phyloP scores from a whole-genome alignment of 2,797 vertebrate species.

The Schizothorax lantsangensis region DNA sequence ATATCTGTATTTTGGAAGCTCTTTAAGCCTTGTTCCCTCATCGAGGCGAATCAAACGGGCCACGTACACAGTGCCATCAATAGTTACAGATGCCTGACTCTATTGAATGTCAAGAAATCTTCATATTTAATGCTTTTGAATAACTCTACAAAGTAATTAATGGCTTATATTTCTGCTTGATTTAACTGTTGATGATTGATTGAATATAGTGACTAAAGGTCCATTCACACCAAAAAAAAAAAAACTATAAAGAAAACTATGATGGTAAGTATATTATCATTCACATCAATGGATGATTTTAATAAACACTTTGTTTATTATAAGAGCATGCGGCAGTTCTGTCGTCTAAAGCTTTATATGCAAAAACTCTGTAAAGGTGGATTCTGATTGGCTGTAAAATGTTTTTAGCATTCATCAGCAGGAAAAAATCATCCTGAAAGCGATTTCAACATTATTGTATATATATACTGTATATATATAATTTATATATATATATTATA shows the following conservation, averaged over 20 bases:
- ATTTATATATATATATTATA: no score
- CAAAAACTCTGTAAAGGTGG: neutral
- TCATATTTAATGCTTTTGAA: neutral
- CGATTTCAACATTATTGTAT: no score
- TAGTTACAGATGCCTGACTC: neutral
- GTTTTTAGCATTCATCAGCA: no score
- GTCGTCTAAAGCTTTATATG: neutral
- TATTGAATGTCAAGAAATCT: neutral
- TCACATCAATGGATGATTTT: neutral
- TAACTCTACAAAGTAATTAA: neutral
- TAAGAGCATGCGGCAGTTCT: neutral
- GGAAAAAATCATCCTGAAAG: no score
- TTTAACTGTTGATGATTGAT: neutral
- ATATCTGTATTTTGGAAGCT: slow-evolving; percentile 44
- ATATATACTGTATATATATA: no score
- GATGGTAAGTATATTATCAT: neutral
- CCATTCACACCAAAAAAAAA: neutral
- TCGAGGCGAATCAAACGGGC: neutral
- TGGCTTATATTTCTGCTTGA: neutral
- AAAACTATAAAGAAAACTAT: neutral
- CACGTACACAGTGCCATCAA: neutral
- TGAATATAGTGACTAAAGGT: neutral
- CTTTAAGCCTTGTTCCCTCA: slow-evolving; percentile 13
- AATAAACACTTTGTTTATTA: neutral
- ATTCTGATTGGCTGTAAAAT: neutral